phyloP scores from a whole-genome alignment of 2,113 vertebrate genomes.

The Daubentonia madagascariensis region DNA sequence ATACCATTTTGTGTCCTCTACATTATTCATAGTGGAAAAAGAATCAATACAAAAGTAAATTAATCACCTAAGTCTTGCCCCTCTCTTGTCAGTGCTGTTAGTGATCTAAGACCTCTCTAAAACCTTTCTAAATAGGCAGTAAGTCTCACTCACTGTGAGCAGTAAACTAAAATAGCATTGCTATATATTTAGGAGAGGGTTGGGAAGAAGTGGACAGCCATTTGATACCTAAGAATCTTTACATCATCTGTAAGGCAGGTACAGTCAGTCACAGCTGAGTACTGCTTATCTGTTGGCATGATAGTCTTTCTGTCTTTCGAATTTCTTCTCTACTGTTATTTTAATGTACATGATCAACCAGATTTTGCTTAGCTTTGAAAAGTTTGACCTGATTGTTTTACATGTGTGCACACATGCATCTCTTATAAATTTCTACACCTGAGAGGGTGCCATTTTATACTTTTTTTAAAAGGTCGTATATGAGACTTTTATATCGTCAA shows the following conservation, averaged over 20 bases:
- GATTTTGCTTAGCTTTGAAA: not conserved
- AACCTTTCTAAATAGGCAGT: not conserved
- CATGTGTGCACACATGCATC: not conserved
- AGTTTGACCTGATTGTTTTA: not conserved
- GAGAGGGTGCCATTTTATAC: not conserved
- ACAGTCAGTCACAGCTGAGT: not conserved
- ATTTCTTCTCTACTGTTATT: not conserved
- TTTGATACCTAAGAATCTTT: not conserved
- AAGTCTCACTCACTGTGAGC: not conserved
- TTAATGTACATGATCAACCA: not conserved
- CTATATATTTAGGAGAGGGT: not conserved
- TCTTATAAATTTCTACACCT: not conserved
- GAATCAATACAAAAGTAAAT: not conserved
- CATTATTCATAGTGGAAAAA: not conserved
- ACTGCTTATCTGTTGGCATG: not conserved
- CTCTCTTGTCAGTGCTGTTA: not conserved
- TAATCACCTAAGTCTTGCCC: not conserved
- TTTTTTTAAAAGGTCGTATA: not conserved
- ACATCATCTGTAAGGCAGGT: not conserved
- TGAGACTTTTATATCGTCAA: not conserved
- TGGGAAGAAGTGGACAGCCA: not conserved
- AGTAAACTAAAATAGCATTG: not conserved
- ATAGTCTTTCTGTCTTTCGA: not conserved
- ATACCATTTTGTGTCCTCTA: not conserved
- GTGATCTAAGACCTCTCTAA: not conserved